phyloP scores from a whole-genome alignment of 2,888 invertebrate genomes.

The Girardia tigrina region DNA sequence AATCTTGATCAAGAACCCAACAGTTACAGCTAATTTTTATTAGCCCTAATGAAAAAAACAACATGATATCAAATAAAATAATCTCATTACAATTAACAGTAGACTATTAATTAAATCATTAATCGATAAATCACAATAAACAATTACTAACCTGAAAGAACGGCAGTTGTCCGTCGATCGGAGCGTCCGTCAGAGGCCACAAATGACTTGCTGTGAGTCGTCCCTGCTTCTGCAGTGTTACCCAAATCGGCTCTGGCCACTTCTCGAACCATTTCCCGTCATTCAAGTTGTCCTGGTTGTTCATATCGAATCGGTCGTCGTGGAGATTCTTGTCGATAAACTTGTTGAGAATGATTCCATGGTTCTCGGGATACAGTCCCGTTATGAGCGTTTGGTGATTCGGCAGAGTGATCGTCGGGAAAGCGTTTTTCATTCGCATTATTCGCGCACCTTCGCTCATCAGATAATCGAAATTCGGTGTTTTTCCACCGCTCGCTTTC shows the following conservation, averaged over 20 bases:
- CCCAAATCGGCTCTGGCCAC: slow-evolving; percentile 26
- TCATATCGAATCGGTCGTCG: background rate
- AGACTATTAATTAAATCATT: no score
- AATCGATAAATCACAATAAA: no score
- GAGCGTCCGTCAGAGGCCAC: slow-evolving; percentile 19
- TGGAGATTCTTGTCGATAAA: background rate
- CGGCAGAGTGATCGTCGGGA: slow-evolving; percentile 35
- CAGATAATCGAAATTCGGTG: slow-evolving; percentile 32
- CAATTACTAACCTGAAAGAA: slow-evolving; percentile 8
- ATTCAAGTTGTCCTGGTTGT: background rate
- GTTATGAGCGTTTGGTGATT: slow-evolving; percentile 35
- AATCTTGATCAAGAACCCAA: no score
- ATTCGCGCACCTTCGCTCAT: slow-evolving; percentile 16
- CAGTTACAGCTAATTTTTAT: no score
- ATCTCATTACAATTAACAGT: no score
- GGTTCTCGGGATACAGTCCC: slow-evolving; percentile 35
- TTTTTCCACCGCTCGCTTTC: background rate
- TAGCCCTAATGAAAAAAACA: no score
- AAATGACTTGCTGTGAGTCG: background rate
- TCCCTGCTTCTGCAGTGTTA: background rate
- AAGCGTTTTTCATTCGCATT: slow-evolving; percentile 10
- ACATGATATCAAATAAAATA: no score
- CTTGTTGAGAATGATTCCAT: slow-evolving; percentile 25
- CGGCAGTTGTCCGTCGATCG: background rate
- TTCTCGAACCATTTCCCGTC: slow-evolving; percentile 10